Evolutionary conservation across 1,140 invertebrate species (phyloP).

Genomic region (Limonius californicus): DNA sequence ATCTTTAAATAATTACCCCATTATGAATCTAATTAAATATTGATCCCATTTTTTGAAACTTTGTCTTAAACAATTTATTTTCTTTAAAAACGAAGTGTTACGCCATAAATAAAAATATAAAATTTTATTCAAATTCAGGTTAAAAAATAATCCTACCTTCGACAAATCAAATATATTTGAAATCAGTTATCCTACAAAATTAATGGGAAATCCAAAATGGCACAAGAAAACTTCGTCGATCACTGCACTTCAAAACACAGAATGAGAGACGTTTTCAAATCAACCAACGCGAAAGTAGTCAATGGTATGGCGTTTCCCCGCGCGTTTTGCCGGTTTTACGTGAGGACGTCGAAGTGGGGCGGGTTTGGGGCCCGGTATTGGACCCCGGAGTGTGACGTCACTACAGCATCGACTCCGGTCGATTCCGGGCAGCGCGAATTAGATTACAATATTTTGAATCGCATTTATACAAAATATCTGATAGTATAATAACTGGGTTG

Average conservation of each 20-base stretch:
- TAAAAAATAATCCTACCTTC: background rate
- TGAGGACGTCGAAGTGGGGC: constrained; percentile 18
- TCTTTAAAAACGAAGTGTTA: no score
- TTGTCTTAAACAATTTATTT: no score
- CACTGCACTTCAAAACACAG: background rate
- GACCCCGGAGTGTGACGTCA: constrained; percentile 21
- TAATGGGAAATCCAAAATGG: constrained; percentile 4
- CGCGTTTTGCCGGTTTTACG: constrained; percentile 30
- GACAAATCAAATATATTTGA: background rate
- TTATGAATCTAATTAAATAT: background rate
- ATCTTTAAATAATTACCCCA: background rate
- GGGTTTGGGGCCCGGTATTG: constrained; percentile 18
- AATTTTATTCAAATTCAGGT: background rate
- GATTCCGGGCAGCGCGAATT: background rate
- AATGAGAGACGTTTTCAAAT: background rate
- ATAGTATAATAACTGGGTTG: no score
- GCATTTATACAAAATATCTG: constrained; percentile 1
- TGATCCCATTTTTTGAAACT: no score
- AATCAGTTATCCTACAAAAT: background rate
- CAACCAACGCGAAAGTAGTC: background rate
- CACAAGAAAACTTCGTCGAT: background rate
- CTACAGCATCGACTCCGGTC: constrained; percentile 2
- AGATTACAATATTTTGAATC: background rate
- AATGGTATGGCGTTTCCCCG: constrained; percentile 24
- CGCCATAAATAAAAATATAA: background rate